Conservation (phyloP, 2,888 invertebrate species). For the Micropterix aruncella region DNA sequence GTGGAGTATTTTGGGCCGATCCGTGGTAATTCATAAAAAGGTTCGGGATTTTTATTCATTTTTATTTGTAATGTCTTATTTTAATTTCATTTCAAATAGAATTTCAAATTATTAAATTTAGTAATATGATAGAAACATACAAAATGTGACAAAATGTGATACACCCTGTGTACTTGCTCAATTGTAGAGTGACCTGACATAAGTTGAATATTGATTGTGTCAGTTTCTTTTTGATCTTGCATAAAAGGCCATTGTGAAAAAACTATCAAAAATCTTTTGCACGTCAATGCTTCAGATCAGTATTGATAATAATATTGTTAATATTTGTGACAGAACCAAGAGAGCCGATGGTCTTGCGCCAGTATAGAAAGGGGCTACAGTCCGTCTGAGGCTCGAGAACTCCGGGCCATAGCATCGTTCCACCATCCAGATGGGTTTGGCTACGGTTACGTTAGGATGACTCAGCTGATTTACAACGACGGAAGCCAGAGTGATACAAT, state of each 20-base stretch:
- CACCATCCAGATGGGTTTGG: constrained; percentile 80
- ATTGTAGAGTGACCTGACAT: too few relatives aligned
- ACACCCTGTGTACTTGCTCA: too few relatives aligned
- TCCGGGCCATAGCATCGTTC: constrained; percentile 80
- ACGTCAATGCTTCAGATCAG: neutral
- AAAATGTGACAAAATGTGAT: too few relatives aligned
- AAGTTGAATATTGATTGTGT: too few relatives aligned
- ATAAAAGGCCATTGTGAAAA: too few relatives aligned
- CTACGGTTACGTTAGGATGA: constrained; percentile 75
- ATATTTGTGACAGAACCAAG: constrained; percentile 22
- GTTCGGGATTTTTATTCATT: too few relatives aligned
- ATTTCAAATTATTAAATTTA: too few relatives aligned
- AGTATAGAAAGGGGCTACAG: constrained; percentile 77
- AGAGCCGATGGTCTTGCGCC: constrained; percentile 71
- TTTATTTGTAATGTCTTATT: too few relatives aligned
- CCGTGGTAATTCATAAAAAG: constrained; percentile 69
- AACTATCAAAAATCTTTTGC: neutral
- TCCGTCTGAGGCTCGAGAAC: constrained; percentile 73
- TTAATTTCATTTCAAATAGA: too few relatives aligned
- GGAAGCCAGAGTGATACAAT: constrained; percentile 79
- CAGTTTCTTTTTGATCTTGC: too few relatives aligned
- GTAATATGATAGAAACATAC: too few relatives aligned
- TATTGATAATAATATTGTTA: too few relatives aligned
- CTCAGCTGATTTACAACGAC: constrained; percentile 77
- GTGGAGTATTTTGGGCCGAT: constrained; percentile 72